Evolutionary conservation across 2,888 invertebrate genomes (phyloP).

Genomic region (Melikaiella ostensackeni): DNA sequence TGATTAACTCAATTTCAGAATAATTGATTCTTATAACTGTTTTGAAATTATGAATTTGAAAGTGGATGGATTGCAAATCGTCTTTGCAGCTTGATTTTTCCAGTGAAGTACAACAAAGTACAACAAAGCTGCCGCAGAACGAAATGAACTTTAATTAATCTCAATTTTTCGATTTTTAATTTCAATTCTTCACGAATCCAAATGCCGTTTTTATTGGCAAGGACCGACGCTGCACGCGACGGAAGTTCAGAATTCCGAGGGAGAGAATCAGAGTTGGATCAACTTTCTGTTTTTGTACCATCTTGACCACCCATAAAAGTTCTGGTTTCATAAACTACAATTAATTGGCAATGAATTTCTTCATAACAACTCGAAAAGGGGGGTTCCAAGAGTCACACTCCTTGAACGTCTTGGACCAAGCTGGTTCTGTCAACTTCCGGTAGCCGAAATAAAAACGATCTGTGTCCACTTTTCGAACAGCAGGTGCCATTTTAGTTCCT

Average conservation of each 20-base stretch:
- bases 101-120: too few species aligned
- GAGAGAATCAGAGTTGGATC: background rate
- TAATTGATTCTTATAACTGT: background rate
- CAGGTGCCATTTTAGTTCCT: slow-evolving; percentile 21
- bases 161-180: slow-evolving; percentile 1
- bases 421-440: slow-evolving; percentile 14
- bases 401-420: background rate
- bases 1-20: background rate
- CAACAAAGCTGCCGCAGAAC: background rate
- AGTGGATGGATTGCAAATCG: too few species aligned
- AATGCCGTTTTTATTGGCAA: background rate
- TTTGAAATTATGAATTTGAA: too few species aligned
- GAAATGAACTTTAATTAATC: background rate
- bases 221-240: slow-evolving; percentile 11
- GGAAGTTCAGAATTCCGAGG: background rate
- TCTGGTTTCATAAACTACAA: slow-evolving; percentile 32
- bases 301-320: slow-evolving; percentile 7
- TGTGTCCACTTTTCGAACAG: slow-evolving; percentile 15
- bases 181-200: background rate
- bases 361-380: slow-evolving; percentile 10
- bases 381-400: slow-evolving; percentile 23
- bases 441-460: slow-evolving; percentile 27
- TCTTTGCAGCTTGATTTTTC: background rate
- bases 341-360: slow-evolving; percentile 39
- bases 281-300: background rate